These are phyloP conservation scores for Halcyon senegalensis DNA, from an alignment of 2,113 vertebrate species.

Conservation along the genomic window DNA sequence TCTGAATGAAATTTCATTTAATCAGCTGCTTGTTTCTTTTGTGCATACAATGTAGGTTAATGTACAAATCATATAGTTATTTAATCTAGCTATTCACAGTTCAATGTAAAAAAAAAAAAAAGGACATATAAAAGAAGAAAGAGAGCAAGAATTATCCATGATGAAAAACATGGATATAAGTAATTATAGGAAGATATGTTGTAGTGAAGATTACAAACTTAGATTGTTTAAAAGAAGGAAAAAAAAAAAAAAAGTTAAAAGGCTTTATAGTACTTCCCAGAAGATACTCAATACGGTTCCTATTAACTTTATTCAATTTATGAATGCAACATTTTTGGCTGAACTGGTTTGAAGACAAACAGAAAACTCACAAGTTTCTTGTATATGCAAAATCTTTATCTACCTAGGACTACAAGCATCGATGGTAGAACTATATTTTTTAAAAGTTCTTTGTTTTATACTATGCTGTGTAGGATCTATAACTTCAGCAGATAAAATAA, in stretches of 20 bases:
- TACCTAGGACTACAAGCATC: neutral
- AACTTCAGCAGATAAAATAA: neutral
- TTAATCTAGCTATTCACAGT: neutral
- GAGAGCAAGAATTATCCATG: neutral
- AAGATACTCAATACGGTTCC: neutral
- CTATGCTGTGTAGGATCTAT: neutral
- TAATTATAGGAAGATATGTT: neutral
- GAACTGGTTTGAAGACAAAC: neutral
- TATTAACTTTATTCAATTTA: neutral
- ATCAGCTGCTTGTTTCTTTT: neutral
- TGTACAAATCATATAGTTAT: neutral
- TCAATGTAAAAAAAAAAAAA: neutral
- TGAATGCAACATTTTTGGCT: neutral
- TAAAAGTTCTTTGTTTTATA: neutral
- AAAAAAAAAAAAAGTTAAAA: neutral
- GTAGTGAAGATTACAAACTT: neutral
- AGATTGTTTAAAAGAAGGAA: neutral
- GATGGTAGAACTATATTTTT: neutral
- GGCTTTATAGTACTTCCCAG: accelerated
- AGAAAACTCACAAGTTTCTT: neutral
- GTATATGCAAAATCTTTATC: neutral
- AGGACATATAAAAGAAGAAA: neutral
- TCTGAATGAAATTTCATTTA: neutral
- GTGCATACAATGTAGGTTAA: neutral
- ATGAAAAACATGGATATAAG: neutral